Evolutionary conservation across 1,140 invertebrate species (phyloP).

Genomic region (Leptinotarsa defecta): DNA sequence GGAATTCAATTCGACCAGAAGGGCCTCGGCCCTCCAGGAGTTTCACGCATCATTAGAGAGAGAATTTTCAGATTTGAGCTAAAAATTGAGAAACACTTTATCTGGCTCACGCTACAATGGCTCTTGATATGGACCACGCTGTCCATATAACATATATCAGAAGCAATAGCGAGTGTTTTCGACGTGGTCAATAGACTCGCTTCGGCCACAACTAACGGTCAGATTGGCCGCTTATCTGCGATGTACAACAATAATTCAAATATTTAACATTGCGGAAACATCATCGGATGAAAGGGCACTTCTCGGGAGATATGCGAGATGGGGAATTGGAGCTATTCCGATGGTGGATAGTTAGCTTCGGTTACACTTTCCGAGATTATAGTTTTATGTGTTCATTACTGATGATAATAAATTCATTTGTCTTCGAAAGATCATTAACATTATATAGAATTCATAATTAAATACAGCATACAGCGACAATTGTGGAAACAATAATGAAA

Average conservation of each 20-base stretch:
- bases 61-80: slow-evolving; percentile 43
- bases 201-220: slow-evolving; percentile 22
- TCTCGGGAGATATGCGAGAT: background rate
- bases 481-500: no score
- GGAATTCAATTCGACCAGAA: slow-evolving; percentile 31
- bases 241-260: slow-evolving; percentile 30
- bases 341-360: no score
- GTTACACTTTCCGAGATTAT: no score
- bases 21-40: slow-evolving; percentile 13
- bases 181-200: slow-evolving; percentile 31
- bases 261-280: slow-evolving; percentile 30
- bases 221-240: slow-evolving; percentile 27
- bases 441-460: no score
- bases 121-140: slow-evolving; percentile 45
- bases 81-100: slow-evolving; percentile 48
- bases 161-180: slow-evolving; percentile 19
- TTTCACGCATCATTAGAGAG: slow-evolving; percentile 43
- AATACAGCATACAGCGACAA: no score
- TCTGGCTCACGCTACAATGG: slow-evolving; percentile 44
- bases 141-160: slow-evolving; percentile 37
- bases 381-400: no score
- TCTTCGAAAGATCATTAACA: no score
- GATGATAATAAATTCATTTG: no score
- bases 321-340: no score
- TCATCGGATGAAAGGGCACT: background rate